phyloP scores from a whole-genome alignment of 37 sponge, comb jelly and placozoan species.

The Agelas oroides region DNA sequence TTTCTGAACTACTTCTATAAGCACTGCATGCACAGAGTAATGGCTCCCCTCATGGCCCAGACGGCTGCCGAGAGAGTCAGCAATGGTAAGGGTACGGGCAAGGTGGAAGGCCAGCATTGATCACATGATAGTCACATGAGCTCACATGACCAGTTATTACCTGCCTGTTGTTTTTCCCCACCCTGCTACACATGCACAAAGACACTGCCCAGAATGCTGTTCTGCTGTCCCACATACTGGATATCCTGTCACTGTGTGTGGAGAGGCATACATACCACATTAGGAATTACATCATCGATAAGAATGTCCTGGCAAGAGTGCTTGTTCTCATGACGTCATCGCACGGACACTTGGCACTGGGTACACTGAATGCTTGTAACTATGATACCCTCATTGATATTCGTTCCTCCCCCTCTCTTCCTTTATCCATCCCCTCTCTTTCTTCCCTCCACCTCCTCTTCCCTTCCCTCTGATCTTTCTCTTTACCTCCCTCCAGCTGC shows the following conservation, averaged over 20 bases:
- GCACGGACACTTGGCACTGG: constrained; percentile 84
- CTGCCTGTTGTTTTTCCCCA: background rate
- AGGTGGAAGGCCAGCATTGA: no score
- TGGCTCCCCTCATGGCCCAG: constrained; percentile 94
- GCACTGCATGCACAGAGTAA: constrained; percentile 95
- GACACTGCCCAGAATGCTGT: constrained; percentile 84
- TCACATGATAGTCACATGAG: background rate
- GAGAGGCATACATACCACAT: constrained; percentile 94
- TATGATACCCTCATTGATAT: background rate
- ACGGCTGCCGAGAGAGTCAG: constrained; percentile 72
- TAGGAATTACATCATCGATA: constrained; percentile 92
- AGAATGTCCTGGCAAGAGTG: constrained; percentile 89
- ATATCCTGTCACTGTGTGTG: constrained; percentile 94
- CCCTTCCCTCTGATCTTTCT: constrained; percentile 79
- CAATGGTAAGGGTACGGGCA: constrained; percentile 87
- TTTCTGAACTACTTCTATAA: constrained; percentile 96
- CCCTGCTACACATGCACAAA: constrained; percentile 42
- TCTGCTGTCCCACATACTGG: constrained; percentile 89
- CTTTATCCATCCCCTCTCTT: no score
- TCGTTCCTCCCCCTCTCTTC: background rate
- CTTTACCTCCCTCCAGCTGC: constrained; percentile 85
- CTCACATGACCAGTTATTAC: no score
- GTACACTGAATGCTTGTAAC: constrained; percentile 28
- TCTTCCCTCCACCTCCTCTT: constrained; percentile 20
- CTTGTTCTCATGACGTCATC: constrained; percentile 85